Percentiles rank a stretch among this genome's conserved stretches.
phyloP scores from a whole-genome alignment of 1,140 invertebrate species.

The Ostrea edulis region DNA sequence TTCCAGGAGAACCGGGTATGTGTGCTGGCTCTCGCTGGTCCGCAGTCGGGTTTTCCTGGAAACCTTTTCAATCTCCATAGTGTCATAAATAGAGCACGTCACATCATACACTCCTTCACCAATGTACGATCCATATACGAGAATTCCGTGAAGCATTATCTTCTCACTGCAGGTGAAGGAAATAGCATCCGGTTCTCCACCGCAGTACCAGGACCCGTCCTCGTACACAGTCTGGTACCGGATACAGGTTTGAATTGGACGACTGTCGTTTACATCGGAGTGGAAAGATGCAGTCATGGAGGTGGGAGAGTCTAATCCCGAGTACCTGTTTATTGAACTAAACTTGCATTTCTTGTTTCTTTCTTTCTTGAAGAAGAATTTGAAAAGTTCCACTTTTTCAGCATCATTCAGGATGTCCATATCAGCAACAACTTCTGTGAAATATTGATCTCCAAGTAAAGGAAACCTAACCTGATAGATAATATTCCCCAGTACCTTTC shows the following conservation, averaged over 20 bases:
- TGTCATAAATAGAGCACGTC: constrained; percentile 58
- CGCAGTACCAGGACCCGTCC: constrained; percentile 62
- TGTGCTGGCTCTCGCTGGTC: constrained; percentile 62
- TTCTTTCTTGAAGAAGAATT: constrained; percentile 62
- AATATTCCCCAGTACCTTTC: constrained; percentile 57
- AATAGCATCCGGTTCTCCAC: constrained; percentile 63
- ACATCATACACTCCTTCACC: constrained; percentile 63
- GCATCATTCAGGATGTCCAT: constrained; percentile 57
- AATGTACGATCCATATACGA: constrained; percentile 64
- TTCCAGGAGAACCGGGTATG: constrained; percentile 59
- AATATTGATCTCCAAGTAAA: constrained; percentile 59
- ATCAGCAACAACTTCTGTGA: constrained; percentile 61
- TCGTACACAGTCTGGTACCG: constrained; percentile 59
- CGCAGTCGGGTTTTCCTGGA: constrained; percentile 51
- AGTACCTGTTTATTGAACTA: constrained; percentile 41
- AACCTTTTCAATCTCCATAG: constrained; percentile 47
- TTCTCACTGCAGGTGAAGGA: constrained; percentile 54
- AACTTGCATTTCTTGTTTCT: constrained; percentile 49
- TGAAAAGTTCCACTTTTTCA: constrained; percentile 65
- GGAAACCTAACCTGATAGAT: constrained; percentile 63
- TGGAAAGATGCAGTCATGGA: constrained; percentile 45
- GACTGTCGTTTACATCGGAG: constrained; percentile 45
- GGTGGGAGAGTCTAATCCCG: constrained; percentile 24
- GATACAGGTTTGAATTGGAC: constrained; percentile 61
- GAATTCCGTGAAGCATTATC: constrained; percentile 57